Percentiles rank a stretch among this genome's conserved stretches.
phyloP scores from a whole-genome alignment of 2,888 invertebrate genomes.

The Drosophila robusta region DNA sequence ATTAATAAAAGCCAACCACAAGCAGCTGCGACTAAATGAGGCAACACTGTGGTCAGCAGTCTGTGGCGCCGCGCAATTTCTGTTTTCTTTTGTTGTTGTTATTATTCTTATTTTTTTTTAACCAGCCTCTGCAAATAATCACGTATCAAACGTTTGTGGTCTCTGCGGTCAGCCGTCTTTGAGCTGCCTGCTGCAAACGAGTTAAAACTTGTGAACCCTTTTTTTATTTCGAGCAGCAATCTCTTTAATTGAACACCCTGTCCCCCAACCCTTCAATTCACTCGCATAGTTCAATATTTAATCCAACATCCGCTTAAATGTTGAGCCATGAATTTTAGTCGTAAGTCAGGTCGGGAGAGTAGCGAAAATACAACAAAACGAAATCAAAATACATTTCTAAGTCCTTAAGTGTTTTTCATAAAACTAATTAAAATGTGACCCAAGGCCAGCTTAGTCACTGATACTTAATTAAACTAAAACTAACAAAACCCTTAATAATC shows the following conservation, averaged over 20 bases:
- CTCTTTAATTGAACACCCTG: constrained; percentile 20
- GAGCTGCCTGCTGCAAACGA: constrained; percentile 27
- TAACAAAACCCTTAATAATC: constrained; percentile 37
- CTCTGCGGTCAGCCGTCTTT: constrained; percentile 62
- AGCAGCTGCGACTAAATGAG: constrained; percentile 55
- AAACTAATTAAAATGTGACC: constrained; percentile 45
- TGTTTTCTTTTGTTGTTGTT: constrained; percentile 1
- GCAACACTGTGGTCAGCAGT: constrained; percentile 38
- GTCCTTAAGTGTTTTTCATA: constrained; percentile 77
- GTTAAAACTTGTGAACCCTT: constrained; percentile 25
- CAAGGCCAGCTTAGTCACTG: constrained; percentile 52
- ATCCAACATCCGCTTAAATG: constrained; percentile 39
- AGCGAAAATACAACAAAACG: constrained; percentile 54
- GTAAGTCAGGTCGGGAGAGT: constrained; percentile 37
- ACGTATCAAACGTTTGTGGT: constrained; percentile 74
- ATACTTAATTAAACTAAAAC: constrained; percentile 32
- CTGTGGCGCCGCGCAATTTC: constrained; percentile 7
- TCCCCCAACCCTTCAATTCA: constrained; percentile 4
- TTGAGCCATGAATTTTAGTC: constrained; percentile 31
- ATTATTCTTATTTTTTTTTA: background rate
- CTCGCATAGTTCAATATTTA: constrained; percentile 37
- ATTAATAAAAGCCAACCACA: constrained; percentile 67
- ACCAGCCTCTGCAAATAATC: constrained; percentile 55
- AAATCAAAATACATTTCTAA: constrained; percentile 80
- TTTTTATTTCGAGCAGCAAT: constrained; percentile 20